Conservation (phyloP, 1,140 invertebrate species). For the Plutomurus gul region DNA sequence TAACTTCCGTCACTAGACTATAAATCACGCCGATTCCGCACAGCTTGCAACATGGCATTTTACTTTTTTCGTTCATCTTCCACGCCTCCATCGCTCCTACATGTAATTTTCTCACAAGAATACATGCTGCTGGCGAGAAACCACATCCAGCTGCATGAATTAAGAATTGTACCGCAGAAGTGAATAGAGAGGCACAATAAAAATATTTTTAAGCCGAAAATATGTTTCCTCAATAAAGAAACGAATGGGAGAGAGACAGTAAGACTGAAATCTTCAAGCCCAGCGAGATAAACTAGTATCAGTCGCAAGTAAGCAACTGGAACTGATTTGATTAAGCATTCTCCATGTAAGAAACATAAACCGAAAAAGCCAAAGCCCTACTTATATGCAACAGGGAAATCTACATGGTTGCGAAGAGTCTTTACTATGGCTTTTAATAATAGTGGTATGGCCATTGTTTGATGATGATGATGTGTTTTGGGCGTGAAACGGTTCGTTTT, state of each 20-base stretch:
- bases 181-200: too few species aligned
- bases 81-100: neutral
- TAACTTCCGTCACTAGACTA: slow-evolving; percentile 19
- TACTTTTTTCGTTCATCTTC: neutral
- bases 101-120: neutral
- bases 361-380: neutral
- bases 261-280: too few species aligned
- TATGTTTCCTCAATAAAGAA: too few species aligned
- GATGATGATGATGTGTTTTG: slow-evolving; percentile 24
- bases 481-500: slow-evolving; percentile 24
- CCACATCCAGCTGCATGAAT: neutral
- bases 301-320: neutral
- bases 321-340: slow-evolving; percentile 21
- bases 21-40: slow-evolving; percentile 14
- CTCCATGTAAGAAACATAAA: neutral
- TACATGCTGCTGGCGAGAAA: neutral
- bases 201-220: too few species aligned
- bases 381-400: neutral
- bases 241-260: too few species aligned
- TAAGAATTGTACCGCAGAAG: too few species aligned
- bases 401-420: too few species aligned
- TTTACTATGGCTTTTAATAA: neutral
- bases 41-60: neutral
- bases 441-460: neutral
- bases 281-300: neutral